Evolutionary conservation across 2,888 invertebrate genomes (phyloP).

Genomic region (Venusia cambrica): DNA sequence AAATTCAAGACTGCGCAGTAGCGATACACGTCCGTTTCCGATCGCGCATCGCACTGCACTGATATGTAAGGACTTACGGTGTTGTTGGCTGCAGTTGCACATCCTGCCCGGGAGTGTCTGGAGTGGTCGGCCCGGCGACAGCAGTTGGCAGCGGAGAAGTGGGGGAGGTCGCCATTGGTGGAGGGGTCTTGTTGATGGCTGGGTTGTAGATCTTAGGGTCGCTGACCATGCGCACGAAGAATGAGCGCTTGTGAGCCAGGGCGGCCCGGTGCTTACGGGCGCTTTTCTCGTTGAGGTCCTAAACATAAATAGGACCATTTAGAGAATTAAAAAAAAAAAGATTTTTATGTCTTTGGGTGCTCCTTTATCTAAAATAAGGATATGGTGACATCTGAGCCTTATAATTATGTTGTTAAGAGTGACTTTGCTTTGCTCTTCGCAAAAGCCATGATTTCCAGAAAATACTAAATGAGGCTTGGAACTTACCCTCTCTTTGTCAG

Average conservation of each 20-base stretch:
- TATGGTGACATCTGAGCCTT: too few species aligned
- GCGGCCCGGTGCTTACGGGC: slow-evolving; percentile 89
- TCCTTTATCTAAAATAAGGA: too few species aligned
- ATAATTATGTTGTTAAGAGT: too few species aligned
- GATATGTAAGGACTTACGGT: too few species aligned
- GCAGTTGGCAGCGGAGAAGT: slow-evolving; percentile 74
- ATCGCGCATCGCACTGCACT: too few species aligned
- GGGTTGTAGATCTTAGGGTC: slow-evolving; percentile 98
- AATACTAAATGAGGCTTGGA: too few species aligned
- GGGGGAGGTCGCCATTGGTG: slow-evolving; percentile 80
- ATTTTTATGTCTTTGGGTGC: too few species aligned
- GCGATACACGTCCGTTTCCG: too few species aligned
- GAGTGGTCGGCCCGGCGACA: slow-evolving; percentile 55
- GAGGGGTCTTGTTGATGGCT: slow-evolving; percentile 89
- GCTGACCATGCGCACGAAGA: slow-evolving; percentile 98
- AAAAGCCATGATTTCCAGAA: too few species aligned
- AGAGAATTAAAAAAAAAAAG: neutral
- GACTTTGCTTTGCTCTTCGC: too few species aligned
- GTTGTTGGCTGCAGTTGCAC: slow-evolving; percentile 46
- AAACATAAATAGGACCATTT: slow-evolving; percentile 23
- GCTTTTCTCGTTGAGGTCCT: slow-evolving; percentile 88
- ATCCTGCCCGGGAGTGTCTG: slow-evolving; percentile 51
- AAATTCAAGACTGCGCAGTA: too few species aligned
- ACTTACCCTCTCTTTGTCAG: slow-evolving; percentile 82
- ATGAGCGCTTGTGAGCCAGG: slow-evolving; percentile 94